phyloP scores from a whole-genome alignment of 2,797 vertebrate species.

The Tokudaia muenninki region DNA sequence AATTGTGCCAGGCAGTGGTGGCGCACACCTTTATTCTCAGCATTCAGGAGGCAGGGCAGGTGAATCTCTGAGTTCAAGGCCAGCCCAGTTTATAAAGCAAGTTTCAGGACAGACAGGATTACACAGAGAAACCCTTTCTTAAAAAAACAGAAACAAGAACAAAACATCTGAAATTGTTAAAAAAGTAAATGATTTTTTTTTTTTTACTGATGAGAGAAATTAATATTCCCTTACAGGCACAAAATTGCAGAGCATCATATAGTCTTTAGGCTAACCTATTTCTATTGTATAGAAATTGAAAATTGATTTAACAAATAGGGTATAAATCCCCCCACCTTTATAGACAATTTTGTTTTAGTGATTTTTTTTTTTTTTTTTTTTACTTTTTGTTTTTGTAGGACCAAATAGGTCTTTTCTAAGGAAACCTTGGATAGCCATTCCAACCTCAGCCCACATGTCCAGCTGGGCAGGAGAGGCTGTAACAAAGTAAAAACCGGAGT shows the following conservation, averaged over 20 bases:
- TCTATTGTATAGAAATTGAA: slow-evolving; percentile 33
- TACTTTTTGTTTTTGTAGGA: neutral
- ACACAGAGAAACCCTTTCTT: neutral
- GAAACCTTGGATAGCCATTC: neutral
- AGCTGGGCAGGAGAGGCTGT: neutral
- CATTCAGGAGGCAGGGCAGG: neutral
- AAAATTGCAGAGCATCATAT: neutral
- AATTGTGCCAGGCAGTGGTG: neutral
- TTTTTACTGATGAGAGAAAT: slow-evolving; percentile 14
- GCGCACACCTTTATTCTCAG: neutral
- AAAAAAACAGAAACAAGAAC: neutral
- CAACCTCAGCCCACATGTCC: neutral
- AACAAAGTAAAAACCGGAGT: neutral
- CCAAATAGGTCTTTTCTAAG: slow-evolving; percentile 20
- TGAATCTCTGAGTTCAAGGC: neutral
- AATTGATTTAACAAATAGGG: neutral
- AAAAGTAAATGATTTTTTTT: neutral
- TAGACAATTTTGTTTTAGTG: slow-evolving; percentile 15
- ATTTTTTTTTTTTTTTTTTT: neutral
- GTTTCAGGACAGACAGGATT: neutral
- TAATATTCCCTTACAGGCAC: slow-evolving; percentile 17
- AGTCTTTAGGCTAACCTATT: neutral
- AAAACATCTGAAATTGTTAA: neutral
- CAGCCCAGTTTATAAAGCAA: neutral
- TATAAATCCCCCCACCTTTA: neutral